Evolutionary conservation across 1,140 invertebrate genomes (phyloP).

Genomic region (Penaeus chinensis): DNA sequence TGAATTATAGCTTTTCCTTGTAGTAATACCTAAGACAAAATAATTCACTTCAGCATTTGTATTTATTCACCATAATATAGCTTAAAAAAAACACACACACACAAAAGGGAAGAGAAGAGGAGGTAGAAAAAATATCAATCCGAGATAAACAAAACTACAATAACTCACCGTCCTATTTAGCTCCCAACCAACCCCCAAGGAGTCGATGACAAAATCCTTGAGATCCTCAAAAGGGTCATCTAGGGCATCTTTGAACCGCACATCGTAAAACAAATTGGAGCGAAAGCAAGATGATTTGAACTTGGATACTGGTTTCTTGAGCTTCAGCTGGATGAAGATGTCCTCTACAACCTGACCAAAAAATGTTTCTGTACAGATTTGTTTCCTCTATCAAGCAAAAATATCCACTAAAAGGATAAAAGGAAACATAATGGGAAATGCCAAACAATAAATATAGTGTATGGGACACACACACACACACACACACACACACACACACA

Average conservation of each 20-base stretch:
- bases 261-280: slow-evolving; percentile 79
- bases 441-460: too few species aligned
- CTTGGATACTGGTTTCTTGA: slow-evolving; percentile 71
- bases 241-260: slow-evolving; percentile 83
- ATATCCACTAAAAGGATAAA: neutral
- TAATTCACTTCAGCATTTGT: too few species aligned
- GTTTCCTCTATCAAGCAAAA: neutral
- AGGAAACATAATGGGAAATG: too few species aligned
- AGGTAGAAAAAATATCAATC: too few species aligned
- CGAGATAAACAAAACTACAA: neutral
- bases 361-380: neutral
- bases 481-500: too few species aligned
- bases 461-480: too few species aligned
- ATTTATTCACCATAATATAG: too few species aligned
- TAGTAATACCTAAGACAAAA: too few species aligned
- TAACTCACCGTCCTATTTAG: slow-evolving; percentile 61
- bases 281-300: slow-evolving; percentile 78
- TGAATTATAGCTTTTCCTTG: neutral
- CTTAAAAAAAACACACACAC: too few species aligned
- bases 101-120: too few species aligned
- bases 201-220: slow-evolving; percentile 74
- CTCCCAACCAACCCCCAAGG: slow-evolving; percentile 67
- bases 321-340: slow-evolving; percentile 72
- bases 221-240: slow-evolving; percentile 83
- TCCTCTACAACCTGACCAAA: slow-evolving; percentile 72